Evolutionary conservation across 1,140 invertebrate genomes (phyloP).

Genomic region (Drosophila tropicalis): DNA sequence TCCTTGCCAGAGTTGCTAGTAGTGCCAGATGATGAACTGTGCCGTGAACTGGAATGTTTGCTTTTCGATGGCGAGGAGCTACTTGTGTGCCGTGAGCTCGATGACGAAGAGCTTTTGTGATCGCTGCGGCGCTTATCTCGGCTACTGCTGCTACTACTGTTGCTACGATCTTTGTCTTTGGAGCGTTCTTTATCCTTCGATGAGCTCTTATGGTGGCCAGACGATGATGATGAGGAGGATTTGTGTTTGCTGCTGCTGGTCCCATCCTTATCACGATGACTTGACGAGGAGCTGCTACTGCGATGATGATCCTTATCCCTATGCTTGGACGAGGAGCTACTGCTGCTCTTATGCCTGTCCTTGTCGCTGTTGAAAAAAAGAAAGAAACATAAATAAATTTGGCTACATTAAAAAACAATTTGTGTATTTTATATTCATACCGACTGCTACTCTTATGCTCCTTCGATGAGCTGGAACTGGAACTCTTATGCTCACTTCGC

Average conservation of each 20-base stretch:
- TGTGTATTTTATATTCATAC: constrained; percentile 60
- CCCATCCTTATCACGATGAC: constrained; percentile 83
- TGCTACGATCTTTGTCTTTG: constrained; percentile 81
- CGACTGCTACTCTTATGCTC: constrained; percentile 83
- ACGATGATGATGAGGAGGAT: constrained; percentile 82
- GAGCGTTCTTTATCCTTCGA: constrained; percentile 83
- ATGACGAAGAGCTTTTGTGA: constrained; percentile 80
- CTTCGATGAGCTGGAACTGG: constrained; percentile 70
- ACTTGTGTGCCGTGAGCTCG: constrained; percentile 80
- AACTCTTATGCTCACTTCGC: constrained; percentile 83
- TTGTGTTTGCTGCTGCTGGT: constrained; percentile 82
- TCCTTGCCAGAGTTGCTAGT: constrained; percentile 60
- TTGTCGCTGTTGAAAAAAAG: constrained; percentile 65
- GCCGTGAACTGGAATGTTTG: constrained; percentile 82
- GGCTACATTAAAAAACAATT: neutral
- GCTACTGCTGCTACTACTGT: constrained; percentile 83
- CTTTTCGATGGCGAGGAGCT: constrained; percentile 81
- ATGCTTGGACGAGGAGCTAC: constrained; percentile 72
- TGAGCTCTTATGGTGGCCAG: constrained; percentile 76
- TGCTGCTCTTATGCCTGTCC: constrained; percentile 83
- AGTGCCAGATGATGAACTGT: constrained; percentile 64
- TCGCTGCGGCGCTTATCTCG: constrained; percentile 86
- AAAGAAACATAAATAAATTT: neutral
- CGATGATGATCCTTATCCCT: constrained; percentile 78
- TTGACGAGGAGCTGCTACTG: constrained; percentile 68